A percentile compares a stretch with the other conserved stretches of the same genome.
Evolutionary conservation across 2,113 vertebrate genomes (phyloP).

Genomic region (Gallinago media): DNA sequence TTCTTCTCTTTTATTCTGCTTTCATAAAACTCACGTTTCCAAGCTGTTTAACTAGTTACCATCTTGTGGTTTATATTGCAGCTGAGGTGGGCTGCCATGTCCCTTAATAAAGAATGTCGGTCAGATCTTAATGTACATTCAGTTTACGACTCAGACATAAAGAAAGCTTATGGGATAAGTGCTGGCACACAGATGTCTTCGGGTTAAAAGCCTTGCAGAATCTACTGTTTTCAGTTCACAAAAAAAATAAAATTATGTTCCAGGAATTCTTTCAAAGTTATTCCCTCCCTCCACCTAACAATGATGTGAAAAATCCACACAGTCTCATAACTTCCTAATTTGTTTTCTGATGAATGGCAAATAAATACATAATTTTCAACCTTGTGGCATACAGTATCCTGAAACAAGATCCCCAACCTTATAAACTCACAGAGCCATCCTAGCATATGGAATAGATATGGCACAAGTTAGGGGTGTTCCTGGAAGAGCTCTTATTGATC

Average conservation of each 20-base stretch:
- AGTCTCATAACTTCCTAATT: not conserved
- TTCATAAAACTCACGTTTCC: not conserved
- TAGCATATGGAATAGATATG: not conserved
- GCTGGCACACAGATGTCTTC: not conserved
- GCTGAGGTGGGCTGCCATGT: rapidly evolving
- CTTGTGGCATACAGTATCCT: not conserved
- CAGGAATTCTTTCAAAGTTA: not conserved
- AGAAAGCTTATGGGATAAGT: not conserved
- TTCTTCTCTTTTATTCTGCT: not conserved
- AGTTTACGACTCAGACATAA: not conserved
- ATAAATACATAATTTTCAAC: not conserved
- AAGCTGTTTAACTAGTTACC: not conserved
- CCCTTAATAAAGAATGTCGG: not conserved
- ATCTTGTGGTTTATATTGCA: not conserved
- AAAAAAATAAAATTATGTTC: not conserved
- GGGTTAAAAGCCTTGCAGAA: not conserved
- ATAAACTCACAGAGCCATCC: rapidly evolving
- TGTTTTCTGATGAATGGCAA: not conserved
- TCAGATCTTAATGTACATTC: rapidly evolving
- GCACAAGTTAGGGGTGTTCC: not conserved
- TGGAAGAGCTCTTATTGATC: not conserved
- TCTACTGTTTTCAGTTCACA: rapidly evolving
- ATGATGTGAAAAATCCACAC: not conserved
- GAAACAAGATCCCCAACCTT: not conserved
- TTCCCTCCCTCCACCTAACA: not conserved